Evolutionary conservation across 2,888 invertebrate genomes (phyloP), one percentile per base, ranked within the genome.

Genomic region (Pimpla rufipes): DNA sequence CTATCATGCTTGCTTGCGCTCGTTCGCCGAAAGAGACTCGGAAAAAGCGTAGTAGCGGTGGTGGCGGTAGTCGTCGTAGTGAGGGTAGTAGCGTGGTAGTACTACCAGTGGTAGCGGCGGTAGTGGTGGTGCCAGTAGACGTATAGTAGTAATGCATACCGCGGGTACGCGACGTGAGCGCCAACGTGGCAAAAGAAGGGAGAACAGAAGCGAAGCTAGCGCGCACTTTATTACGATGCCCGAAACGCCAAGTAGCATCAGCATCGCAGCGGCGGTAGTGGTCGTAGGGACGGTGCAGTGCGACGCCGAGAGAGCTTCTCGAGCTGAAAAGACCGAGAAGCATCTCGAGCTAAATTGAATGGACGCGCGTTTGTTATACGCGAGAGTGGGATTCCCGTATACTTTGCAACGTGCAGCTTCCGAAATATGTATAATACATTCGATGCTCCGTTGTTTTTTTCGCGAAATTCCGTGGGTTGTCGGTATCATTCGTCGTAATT

Each of bases 141-240:
- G 52, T 37, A 40, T 10, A 29, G 29, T 29, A 29, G 29, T 29
- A 29, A 29, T 5, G 5, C 29, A 29, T 5, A 29, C 29, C 29
- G n/a, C 50, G 13, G 21, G 29, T 37, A 70, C 37, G 21, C 79
- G 64, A 83, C 50, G 13, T 18, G 70, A 68, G 70, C 50, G 59
- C 42, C 47, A 40, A 79, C 55, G 70, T 50, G 71, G 66, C 16
- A 62, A 71, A 59, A 70, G 50, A 79, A 68, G 62, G 68, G 77
- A 52, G 52, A 74, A 66, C 57, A 40, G 70, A 57, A 59, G 47
- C 23, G 29, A 77, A 75, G 74, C 74, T 55, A 57, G 37, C n/a
- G 37, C 45, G 76, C 71, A 70, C 66, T 79, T 83, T 75, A 83
- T 75, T 75, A 71, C 75, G 79, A 71, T 67, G 55, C 66, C 66